phyloP scores from a whole-genome alignment of 2,797 vertebrate species.

The Aselliscus stoliczkanus region DNA sequence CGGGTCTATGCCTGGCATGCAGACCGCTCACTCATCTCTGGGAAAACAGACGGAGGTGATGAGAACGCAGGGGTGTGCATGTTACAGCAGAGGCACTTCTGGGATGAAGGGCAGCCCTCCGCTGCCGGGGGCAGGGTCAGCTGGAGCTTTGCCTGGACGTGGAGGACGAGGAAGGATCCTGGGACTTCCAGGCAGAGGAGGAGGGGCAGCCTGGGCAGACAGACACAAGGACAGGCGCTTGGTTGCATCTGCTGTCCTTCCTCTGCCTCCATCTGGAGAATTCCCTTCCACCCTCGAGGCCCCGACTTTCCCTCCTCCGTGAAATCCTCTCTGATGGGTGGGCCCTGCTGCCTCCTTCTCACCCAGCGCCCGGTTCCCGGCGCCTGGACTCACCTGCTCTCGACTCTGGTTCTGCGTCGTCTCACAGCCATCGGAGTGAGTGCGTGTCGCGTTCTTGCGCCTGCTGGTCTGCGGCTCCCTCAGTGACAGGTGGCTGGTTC shows the following conservation, averaged over 20 bases:
- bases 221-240: neutral
- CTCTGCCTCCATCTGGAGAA: neutral
- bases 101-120: accelerated
- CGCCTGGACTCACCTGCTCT: neutral
- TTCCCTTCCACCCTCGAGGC: neutral
- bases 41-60: neutral
- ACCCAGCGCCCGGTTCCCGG: neutral
- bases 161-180: neutral
- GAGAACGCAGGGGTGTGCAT: accelerated
- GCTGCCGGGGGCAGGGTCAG: neutral
- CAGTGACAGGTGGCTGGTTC: neutral
- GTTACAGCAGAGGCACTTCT: neutral
- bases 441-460: neutral
- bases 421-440: neutral
- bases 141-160: neutral
- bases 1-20: neutral
- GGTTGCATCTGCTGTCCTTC: neutral
- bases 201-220: neutral
- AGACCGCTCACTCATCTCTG: neutral
- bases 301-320: neutral
- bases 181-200: neutral
- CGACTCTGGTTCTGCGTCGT: neutral
- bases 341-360: neutral
- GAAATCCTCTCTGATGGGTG: too few species aligned
- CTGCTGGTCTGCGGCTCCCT: neutral